A percentile compares a stretch with the other conserved stretches of the same genome.
Conservation (phyloP, 2,113 vertebrate genomes). For the Coptodon bakossiorum region DNA sequence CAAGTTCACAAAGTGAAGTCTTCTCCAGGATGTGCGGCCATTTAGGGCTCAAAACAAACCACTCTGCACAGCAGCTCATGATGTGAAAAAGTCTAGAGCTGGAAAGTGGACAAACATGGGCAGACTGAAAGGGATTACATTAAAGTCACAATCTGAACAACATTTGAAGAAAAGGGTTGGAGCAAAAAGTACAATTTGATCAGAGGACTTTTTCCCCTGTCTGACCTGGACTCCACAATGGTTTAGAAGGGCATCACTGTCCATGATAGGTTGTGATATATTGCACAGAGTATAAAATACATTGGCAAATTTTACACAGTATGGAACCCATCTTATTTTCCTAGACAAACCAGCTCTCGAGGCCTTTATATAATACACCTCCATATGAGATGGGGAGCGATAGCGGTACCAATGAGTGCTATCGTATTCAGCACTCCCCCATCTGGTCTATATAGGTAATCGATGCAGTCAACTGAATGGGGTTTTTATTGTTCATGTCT, state of each 20-base stretch:
- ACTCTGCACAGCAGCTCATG: not conserved
- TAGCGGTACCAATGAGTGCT: not conserved
- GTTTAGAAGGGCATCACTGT: not conserved
- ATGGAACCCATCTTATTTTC: too few species aligned
- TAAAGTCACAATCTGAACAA: not conserved
- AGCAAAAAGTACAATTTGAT: conserved; percentile 27
- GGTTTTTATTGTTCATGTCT: not conserved
- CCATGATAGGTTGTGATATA: not conserved
- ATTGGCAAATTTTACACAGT: not conserved
- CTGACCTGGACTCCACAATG: not conserved
- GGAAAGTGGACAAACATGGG: not conserved
- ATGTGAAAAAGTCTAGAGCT: conserved; percentile 13
- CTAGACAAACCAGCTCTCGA: not conserved
- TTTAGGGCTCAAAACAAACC: conserved; percentile 30
- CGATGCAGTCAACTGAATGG: not conserved
- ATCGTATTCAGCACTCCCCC: not conserved
- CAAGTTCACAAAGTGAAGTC: conserved; percentile 7
- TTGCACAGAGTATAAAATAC: not conserved
- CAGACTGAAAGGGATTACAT: conserved; percentile 1
- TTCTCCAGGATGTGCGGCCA: not conserved
- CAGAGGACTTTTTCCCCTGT: conserved; percentile 15
- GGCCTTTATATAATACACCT: not conserved
- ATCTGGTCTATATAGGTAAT: not conserved
- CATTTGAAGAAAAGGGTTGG: conserved; percentile 1
- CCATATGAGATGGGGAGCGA: not conserved